Evolutionary conservation across 2,797 vertebrate species (phyloP), one percentile per base, ranked within the genome.

Genomic region (Enteromius viviparus): DNA sequence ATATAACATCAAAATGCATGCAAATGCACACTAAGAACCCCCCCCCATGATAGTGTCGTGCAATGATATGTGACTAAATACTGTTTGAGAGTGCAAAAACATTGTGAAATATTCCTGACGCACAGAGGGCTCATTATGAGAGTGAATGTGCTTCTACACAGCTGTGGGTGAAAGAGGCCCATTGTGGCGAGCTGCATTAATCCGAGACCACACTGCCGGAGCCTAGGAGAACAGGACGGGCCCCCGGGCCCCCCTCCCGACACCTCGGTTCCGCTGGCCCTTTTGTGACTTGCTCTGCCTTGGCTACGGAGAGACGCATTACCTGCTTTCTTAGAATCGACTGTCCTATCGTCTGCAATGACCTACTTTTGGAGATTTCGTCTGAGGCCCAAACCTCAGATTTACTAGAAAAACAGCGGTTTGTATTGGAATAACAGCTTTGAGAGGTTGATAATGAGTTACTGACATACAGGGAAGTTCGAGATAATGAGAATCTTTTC

Each of bases 101-200:
- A 75, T 85, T 84, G 80, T 87, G 64, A 86, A 84, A 82, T 87
- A 80, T 70, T 81, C 32, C 85, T 45, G 70, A 75, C 34, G 75
- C 82, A 87, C 84, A 87, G 76, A 75, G 15, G 76, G 68, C 77
- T 85, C 84, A 85, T 83, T 77, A 80, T 86, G 87, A 78, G 76
- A 76, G 85, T 66, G 82, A 87, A 89, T 78, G 79, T 64, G 76
- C 53, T 85, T 79, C 76, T 80, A 78, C 74, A 80, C 85, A 84
- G 84, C 71, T 74, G 60, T 7, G 81, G 53, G 76, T 89, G 86
- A 87, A 87, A 89, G 76, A 85, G 75, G 49, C 70, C 79, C 74
- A 84, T 89, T 86, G 88, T 86, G 79, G 77, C 23, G 37, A 49
- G 76, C 49, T 62, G 53, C 84, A 85, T 87, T 85, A 85, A 82